These are phyloP conservation scores for Drosophila lini DNA, from an alignment of 1,140 invertebrate genomes.

Conservation along the genomic window DNA sequence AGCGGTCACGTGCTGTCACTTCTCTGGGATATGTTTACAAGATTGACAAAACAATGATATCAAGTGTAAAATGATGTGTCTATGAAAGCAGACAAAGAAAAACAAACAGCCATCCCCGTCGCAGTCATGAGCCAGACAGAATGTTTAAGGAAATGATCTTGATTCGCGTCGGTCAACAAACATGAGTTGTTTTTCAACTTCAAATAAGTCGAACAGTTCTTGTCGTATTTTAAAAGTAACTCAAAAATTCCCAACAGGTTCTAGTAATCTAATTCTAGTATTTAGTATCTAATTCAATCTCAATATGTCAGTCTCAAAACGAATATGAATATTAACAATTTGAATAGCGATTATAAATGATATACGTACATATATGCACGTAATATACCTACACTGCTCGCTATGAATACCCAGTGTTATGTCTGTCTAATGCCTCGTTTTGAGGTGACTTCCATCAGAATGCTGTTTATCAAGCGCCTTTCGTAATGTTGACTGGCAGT, in stretches of 20 bases:
- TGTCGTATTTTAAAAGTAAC: no score
- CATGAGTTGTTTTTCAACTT: not conserved
- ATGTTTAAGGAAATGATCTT: not conserved
- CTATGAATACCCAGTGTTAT: not conserved
- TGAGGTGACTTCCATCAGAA: slow-evolving; percentile 37
- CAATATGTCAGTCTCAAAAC: not conserved
- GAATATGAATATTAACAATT: not conserved
- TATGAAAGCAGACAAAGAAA: not conserved
- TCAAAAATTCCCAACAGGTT: no score
- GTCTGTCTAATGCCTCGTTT: slow-evolving; percentile 9
- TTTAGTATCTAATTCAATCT: not conserved
- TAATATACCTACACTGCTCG: not conserved
- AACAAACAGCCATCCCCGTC: not conserved
- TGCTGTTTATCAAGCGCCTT: slow-evolving; percentile 48
- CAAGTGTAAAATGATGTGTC: not conserved
- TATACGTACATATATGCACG: slow-evolving; percentile 2
- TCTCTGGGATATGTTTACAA: not conserved
- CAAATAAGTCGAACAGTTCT: no score
- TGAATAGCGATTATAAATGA: slow-evolving; percentile 26
- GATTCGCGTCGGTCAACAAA: not conserved
- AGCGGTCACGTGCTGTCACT: slow-evolving; percentile 1
- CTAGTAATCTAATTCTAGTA: no score
- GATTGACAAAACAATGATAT: slow-evolving; percentile 5
- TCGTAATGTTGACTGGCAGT: slow-evolving; percentile 45
- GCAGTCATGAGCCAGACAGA: not conserved